These are phyloP conservation scores for Babyrousa celebensis DNA, from an alignment of 2,797 vertebrate genomes.

Conservation along the genomic window DNA sequence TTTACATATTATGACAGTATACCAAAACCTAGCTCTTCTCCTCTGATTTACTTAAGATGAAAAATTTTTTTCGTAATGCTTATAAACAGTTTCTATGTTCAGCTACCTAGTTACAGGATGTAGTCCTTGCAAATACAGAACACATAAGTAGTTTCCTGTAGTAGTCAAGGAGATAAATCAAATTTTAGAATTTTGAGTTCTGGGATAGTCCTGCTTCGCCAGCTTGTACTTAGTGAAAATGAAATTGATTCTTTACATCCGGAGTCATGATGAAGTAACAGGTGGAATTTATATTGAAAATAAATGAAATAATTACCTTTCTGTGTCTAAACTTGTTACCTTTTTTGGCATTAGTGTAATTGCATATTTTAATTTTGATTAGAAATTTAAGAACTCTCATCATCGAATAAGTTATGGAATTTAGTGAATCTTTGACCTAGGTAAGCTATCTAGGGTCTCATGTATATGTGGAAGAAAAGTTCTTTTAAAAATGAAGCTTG, in stretches of 20 bases:
- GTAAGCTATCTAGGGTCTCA: not conserved
- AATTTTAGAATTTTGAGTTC: constrained; percentile 17
- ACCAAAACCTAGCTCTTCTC: not conserved
- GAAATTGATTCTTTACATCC: not conserved
- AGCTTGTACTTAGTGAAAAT: not conserved
- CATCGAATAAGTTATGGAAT: not conserved
- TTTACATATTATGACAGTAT: not conserved
- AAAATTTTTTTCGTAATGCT: constrained; percentile 21
- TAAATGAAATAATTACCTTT: not conserved
- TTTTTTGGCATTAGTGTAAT: not conserved
- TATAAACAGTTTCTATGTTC: not conserved
- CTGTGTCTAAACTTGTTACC: not conserved
- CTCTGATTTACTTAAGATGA: not conserved
- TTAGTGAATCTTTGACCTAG: not conserved
- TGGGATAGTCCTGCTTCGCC: constrained; percentile 8
- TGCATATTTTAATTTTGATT: constrained; percentile 39
- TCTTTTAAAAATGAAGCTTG: not conserved
- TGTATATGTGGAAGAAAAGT: not conserved
- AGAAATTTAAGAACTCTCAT: not conserved
- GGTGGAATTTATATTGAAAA: constrained; percentile 29
- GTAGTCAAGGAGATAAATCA: not conserved
- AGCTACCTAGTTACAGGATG: not conserved
- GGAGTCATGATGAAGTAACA: not conserved
- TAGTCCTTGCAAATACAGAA: not conserved
- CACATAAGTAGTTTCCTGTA: not conserved